These are phyloP conservation scores for Odontothrips loti DNA, from an alignment of 2,888 invertebrate species.

Conservation along the genomic window DNA sequence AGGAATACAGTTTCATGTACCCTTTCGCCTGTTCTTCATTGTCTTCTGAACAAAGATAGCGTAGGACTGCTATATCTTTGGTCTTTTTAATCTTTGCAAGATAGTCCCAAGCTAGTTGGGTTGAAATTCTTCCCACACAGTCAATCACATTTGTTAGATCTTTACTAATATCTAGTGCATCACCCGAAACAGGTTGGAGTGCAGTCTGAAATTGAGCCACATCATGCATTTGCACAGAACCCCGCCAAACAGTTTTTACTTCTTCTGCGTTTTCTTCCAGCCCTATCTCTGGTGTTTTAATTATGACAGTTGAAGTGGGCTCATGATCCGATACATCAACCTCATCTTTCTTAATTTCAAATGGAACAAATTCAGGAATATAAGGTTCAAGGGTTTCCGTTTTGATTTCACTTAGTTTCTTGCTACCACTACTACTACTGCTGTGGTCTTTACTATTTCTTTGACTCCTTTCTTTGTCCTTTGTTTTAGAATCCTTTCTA, in stretches of 20 bases:
- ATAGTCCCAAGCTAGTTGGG: slow-evolving; percentile 70
- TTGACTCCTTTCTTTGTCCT: slow-evolving; percentile 36
- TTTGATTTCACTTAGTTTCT: slow-evolving; percentile 35
- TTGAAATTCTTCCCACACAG: slow-evolving; percentile 79
- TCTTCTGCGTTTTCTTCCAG: slow-evolving; percentile 45
- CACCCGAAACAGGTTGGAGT: slow-evolving; percentile 71
- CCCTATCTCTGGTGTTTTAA: slow-evolving; percentile 47
- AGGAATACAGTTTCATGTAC: slow-evolving; percentile 80
- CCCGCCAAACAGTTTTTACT: slow-evolving; percentile 66
- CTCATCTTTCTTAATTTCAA: slow-evolving; percentile 34
- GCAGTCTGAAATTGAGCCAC: slow-evolving; percentile 82
- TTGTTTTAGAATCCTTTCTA: slow-evolving; percentile 38
- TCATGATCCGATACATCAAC: slow-evolving; percentile 58
- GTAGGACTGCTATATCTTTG: slow-evolving; percentile 80
- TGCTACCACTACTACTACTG: slow-evolving; percentile 35
- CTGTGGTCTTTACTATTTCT: slow-evolving; percentile 33
- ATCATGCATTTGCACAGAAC: slow-evolving; percentile 84
- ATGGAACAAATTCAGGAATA: neutral
- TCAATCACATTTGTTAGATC: slow-evolving; percentile 79
- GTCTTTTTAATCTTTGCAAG: slow-evolving; percentile 84
- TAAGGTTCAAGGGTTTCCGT: slow-evolving; percentile 30
- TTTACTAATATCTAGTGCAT: slow-evolving; percentile 61
- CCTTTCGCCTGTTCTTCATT: slow-evolving; percentile 79
- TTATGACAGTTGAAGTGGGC: slow-evolving; percentile 72
- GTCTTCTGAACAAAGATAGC: slow-evolving; percentile 64